Evolutionary conservation across 2,888 invertebrate species (phyloP).

Genomic region (Callyntrura guangdongensis): DNA sequence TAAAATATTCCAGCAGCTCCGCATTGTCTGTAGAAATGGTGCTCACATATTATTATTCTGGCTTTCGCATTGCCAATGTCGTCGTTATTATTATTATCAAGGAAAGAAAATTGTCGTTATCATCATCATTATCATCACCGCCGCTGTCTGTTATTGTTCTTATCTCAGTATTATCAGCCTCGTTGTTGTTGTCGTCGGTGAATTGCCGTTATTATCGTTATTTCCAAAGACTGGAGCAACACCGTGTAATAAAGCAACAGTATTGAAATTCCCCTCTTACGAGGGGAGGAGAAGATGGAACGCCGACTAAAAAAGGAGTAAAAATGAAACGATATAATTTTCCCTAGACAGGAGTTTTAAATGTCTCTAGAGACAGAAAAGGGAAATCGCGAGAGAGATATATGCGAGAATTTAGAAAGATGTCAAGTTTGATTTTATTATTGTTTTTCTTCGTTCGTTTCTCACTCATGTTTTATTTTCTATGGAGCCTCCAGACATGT

Average conservation of each 20-base stretch:
- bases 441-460: slow-evolving; percentile 2
- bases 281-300: no score
- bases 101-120: no score
- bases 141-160: not conserved
- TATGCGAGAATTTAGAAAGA: not conserved
- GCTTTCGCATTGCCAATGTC: not conserved
- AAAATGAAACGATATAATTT: slow-evolving; percentile 27
- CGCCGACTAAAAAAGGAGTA: not conserved
- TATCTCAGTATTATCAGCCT: not conserved
- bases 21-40: no score
- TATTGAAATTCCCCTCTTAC: no score
- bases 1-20: no score
- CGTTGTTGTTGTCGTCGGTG: no score
- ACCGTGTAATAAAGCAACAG: no score
- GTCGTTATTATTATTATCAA: slow-evolving; percentile 40
- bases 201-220: slow-evolving; percentile 17
- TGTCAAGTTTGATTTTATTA: slow-evolving; percentile 32
- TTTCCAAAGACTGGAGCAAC: not conserved
- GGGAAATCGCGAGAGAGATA: not conserved
- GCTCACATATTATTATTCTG: no score
- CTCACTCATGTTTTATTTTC: no score
- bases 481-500: no score
- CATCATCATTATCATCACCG: not conserved
- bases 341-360: not conserved
- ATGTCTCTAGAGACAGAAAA: not conserved